Evolutionary conservation across 2,888 invertebrate genomes (phyloP), one percentile per base, ranked within the genome.

Genomic region (Phyto melanocephala): DNA sequence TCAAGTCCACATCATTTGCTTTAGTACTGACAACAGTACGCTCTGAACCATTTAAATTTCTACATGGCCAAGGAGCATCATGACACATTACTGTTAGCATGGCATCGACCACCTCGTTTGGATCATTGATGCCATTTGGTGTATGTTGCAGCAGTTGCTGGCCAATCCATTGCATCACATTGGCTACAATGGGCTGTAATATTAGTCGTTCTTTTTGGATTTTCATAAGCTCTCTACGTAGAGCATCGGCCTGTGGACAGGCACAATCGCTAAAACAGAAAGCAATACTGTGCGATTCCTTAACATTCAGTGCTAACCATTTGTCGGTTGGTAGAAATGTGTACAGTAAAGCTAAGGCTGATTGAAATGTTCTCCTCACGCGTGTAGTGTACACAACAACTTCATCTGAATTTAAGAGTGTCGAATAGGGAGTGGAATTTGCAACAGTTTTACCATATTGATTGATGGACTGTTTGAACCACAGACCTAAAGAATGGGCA

Each of bases 291-390:
- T 95, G 95, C 67, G 95, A 95, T 90, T 96, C 96, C 10, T 93
- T 92, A 13, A 97, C 93, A 28, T 92, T 92, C 5, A 96, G 91
- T 74, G 94, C 94, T 8, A 94, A 91, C 86, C 95, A 92, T 63
- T 94, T 92, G 75, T 95, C 95, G 1, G 92, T 91, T 2, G 95
- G 94, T 42, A 96, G 91, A 83, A 97, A 93, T 0, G 95, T 93
- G 88, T 94, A 96, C 2, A 96, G 90, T 85, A 97, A 93, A 0
- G 96, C 96, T 85, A 97, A 92, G 0, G 96, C 95, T 86, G 98
- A 98, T 91, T 98, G 98, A 88, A 96, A 97, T 17, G 98, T 98
- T 86, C 99, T 93, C 0, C 97, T 92, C 89, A 97, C 97, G 50
- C 95, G 93, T 0, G 98, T 98, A 85, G 96, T 96, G 89, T 95